Percentiles rank a stretch among this genome's conserved stretches.
These are phyloP conservation scores for Nezara viridula DNA, from an alignment of 2,888 invertebrate species.

Conservation along the genomic window DNA sequence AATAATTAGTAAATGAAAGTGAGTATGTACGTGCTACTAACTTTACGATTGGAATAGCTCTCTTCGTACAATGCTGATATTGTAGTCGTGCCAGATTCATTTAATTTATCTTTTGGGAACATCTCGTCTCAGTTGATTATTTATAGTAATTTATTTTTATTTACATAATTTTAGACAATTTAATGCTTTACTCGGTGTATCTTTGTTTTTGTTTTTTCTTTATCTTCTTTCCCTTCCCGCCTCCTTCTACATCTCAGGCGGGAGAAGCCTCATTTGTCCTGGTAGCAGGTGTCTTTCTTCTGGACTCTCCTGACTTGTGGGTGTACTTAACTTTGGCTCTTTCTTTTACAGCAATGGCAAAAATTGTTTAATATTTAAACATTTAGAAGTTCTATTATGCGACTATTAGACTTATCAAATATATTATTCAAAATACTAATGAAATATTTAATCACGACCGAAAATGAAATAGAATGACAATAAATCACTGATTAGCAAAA, in stretches of 20 bases:
- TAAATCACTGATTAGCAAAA: too few relatives aligned
- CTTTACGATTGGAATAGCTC: not conserved
- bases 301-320: not conserved
- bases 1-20: too few relatives aligned
- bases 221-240: not conserved
- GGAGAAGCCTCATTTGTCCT: not conserved
- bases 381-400: too few relatives aligned
- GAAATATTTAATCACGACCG: too few relatives aligned
- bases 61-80: not conserved
- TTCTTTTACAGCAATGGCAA: not conserved
- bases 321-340: not conserved
- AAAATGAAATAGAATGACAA: too few relatives aligned
- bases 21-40: not conserved
- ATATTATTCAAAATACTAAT: too few relatives aligned
- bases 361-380: not conserved
- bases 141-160: not conserved
- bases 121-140: slow-evolving; percentile 8
- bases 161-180: not conserved
- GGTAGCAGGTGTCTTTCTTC: not conserved
- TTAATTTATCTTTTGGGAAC: slow-evolving; percentile 2
- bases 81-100: not conserved
- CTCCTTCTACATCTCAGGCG: not conserved
- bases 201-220: not conserved
- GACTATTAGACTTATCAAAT: too few relatives aligned
- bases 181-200: not conserved